Conservation (phyloP, 2,113 vertebrate species). For the Corydoras maculifer region DNA sequence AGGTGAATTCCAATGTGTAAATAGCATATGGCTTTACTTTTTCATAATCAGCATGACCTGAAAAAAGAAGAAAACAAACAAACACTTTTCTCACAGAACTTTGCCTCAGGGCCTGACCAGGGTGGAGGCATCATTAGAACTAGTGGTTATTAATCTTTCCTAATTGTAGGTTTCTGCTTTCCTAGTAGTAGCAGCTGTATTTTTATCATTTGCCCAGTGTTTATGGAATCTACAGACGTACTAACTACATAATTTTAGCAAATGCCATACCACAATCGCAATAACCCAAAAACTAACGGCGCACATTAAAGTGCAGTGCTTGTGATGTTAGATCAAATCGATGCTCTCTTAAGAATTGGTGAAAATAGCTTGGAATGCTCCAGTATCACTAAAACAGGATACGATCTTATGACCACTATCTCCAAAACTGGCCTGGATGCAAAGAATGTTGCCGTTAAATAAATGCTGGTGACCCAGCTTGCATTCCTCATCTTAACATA, state of each 20-base stretch:
- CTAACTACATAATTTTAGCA: constrained; percentile 5
- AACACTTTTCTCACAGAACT: constrained; percentile 52
- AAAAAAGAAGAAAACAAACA: constrained; percentile 59
- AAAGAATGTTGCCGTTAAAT: constrained; percentile 28
- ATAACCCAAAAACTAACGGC: constrained; percentile 16
- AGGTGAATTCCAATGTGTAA: constrained; percentile 40
- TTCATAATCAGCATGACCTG: constrained; percentile 55
- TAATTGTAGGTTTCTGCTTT: constrained; percentile 58
- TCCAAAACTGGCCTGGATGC: constrained; percentile 1
- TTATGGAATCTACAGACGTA: constrained; percentile 21
- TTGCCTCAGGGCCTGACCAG: constrained; percentile 43
- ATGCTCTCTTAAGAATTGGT: constrained; percentile 11
- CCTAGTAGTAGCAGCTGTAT: constrained; percentile 50
- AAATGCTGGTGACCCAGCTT: constrained; percentile 44
- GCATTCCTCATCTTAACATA: constrained; percentile 51
- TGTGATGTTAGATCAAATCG: constrained; percentile 6
- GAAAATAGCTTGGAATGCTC: constrained; percentile 16
- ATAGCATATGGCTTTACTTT: constrained; percentile 50
- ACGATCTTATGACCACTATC: constrained; percentile 12
- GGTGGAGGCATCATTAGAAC: constrained; percentile 48
- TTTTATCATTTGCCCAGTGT: constrained; percentile 49
- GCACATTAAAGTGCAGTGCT: constrained; percentile 26
- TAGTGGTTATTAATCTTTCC: constrained; percentile 61
- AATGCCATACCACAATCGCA: constrained; percentile 15
- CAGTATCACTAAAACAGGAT: not conserved